Evolutionary conservation across 2,888 invertebrate genomes (phyloP).

Genomic region (Diadegma fenestrale): DNA sequence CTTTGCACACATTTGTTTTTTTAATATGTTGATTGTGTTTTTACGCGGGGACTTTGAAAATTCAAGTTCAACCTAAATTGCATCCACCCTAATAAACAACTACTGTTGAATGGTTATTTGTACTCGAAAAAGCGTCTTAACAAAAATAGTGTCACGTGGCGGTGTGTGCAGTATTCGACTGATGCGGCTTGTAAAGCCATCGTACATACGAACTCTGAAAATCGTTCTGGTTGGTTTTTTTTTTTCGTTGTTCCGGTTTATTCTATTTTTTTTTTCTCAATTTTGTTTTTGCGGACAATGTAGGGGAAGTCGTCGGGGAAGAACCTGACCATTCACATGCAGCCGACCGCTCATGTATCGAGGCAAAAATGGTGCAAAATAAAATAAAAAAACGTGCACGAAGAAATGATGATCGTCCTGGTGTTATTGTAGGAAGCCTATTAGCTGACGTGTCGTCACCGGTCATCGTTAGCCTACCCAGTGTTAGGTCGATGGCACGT

Average conservation of each 20-base stretch:
- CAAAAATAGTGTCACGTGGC: constrained; percentile 1
- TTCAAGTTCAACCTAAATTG: too few relatives aligned
- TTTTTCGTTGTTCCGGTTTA: too few relatives aligned
- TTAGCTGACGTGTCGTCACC: not conserved
- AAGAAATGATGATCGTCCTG: not conserved
- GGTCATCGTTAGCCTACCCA: not conserved
- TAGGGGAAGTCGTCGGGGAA: not conserved
- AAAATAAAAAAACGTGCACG: constrained; percentile 2
- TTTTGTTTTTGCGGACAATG: not conserved
- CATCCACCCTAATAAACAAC: too few relatives aligned
- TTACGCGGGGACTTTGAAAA: too few relatives aligned
- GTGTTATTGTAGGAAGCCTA: not conserved
- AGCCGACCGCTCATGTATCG: not conserved
- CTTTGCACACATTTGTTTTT: too few relatives aligned
- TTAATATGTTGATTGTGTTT: too few relatives aligned
- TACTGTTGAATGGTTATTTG: not conserved
- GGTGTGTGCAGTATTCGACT: not conserved
- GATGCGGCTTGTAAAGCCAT: constrained; percentile 2
- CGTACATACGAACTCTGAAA: not conserved
- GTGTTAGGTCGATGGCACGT: not conserved
- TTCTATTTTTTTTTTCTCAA: too few relatives aligned
- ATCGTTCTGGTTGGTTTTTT: too few relatives aligned
- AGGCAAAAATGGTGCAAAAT: not conserved
- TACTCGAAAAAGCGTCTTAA: not conserved
- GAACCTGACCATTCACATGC: not conserved